These are phyloP conservation scores for Proterorhinus semilunaris DNA, from an alignment of 2,113 vertebrate species.

Conservation along the genomic window DNA sequence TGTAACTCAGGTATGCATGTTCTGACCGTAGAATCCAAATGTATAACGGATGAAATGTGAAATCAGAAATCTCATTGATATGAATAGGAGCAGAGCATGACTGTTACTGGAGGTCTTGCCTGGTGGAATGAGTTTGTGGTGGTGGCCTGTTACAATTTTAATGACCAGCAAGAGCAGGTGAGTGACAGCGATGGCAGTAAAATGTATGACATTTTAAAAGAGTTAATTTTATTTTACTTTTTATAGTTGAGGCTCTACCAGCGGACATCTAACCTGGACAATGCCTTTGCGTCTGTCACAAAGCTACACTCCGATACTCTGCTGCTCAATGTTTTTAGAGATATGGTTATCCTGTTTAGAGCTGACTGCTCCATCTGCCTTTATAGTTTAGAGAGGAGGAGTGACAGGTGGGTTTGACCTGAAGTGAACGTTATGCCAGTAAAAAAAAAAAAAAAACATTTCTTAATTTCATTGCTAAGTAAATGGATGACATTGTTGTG, in stretches of 20 bases:
- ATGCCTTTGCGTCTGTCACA: conserved; percentile 91
- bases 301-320: conserved; percentile 89
- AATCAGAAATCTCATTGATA: background rate
- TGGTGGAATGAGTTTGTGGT: conserved; percentile 99
- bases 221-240: background rate
- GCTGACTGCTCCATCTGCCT: conserved; percentile 97
- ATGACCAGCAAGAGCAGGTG: conserved; percentile 94
- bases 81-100: conserved; percentile 95
- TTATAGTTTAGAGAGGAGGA: conserved; percentile 89
- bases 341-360: conserved; percentile 91
- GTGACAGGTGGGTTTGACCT: conserved; percentile 80
- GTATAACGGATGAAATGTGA: background rate
- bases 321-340: conserved; percentile 93
- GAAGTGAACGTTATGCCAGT: too few relatives aligned
- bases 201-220: background rate
- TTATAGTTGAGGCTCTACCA: conserved; percentile 89
- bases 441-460: background rate
- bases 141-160: conserved; percentile 94
- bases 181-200: conserved; percentile 1
- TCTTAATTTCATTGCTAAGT: background rate
- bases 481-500: background rate
- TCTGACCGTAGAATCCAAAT: background rate
- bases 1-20: conserved; percentile 87
- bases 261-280: conserved; percentile 94
- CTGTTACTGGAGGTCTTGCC: conserved; percentile 92